Base-by-base conservation (phyloP, 2,797 vertebrate species). In the Mus spretus region DNA sequence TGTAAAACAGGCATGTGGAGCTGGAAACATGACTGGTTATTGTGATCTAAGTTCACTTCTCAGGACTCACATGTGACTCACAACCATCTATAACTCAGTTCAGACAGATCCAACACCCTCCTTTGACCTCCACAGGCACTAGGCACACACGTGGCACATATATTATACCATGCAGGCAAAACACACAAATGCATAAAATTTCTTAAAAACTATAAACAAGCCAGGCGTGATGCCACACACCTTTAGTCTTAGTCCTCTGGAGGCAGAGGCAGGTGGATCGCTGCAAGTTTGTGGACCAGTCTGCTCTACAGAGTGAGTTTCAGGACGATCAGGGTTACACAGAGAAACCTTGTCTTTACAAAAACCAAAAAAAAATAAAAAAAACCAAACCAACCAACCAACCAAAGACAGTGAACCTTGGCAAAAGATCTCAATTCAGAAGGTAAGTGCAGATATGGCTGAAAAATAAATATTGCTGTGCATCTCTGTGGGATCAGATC, bases 371-470 rank as follows among this genome's bases (percentile, higher is more conserved):
- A 59, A 59, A 22, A 59, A 59, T 13, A 59, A 59, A 24, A 61
- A 67, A 70, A 15, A 55, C 53, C 12, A 31, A 67, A 67, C 1
- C 31, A 67, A n/a, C 72, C n/a, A 47, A 55, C 2, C 77, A 78
- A 78, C 6, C 44, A 78, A 55, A 57, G 34, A 57, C 53, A 57
- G 79, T 57, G n/a, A 59, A 40, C 91, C 83, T 65, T 89, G 77
- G 26, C 44, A 81, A 93, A 6, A 70, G 59, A 34, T 81, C 95
- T 75, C 77, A 87, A 65, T 85, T 94, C 75, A 63, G 72, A 88
- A 28, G 77, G 40, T 24, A 34, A 75, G 24, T 20, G n/a, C 15
- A 63, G 20, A n/a, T 13, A 37, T 10, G 67, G 57, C n/a, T 77
- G 53, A n/a, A 86, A 93, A 86, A n/a, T 59, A 75, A 90, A 53